phyloP scores from a whole-genome alignment of 2,888 invertebrate species.

The Pollenia griseotomentosa region DNA sequence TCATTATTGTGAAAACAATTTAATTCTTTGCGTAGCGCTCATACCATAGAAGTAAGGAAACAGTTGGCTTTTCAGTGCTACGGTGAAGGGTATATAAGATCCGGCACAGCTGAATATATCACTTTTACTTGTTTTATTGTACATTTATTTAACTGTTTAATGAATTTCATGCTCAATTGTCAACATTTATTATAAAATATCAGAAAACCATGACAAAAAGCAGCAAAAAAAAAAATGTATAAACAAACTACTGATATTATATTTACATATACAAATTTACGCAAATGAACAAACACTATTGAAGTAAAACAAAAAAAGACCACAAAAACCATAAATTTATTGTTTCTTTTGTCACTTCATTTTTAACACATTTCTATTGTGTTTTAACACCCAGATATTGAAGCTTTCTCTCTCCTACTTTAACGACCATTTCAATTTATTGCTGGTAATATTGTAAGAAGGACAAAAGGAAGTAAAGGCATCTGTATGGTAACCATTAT shows the following conservation, averaged over 20 bases:
- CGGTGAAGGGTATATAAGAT: too few species aligned
- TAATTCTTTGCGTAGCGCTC: too few species aligned
- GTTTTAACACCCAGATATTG: background rate
- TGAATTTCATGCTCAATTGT: slow-evolving; percentile 41
- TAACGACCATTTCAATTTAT: slow-evolving; percentile 21
- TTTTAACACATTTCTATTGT: background rate
- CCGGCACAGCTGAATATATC: too few species aligned
- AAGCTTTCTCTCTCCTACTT: background rate
- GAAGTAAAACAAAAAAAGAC: background rate
- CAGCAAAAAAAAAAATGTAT: background rate
- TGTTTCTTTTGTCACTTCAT: slow-evolving; percentile 11
- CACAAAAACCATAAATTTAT: background rate
- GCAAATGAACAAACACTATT: background rate
- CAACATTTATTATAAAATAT: slow-evolving; percentile 19
- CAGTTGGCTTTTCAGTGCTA: too few species aligned
- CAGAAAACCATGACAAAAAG: background rate
- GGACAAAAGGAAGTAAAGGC: background rate
- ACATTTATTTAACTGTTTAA: slow-evolving; percentile 48
- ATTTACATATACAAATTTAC: background rate
- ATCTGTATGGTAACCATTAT: slow-evolving; percentile 39
- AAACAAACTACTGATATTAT: background rate
- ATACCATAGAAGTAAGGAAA: too few species aligned
- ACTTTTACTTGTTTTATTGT: background rate
- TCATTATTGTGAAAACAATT: too few species aligned
- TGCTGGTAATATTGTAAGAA: background rate